Evolutionary conservation across 2,888 invertebrate genomes (phyloP).

Genomic region (Acronicta alni): DNA sequence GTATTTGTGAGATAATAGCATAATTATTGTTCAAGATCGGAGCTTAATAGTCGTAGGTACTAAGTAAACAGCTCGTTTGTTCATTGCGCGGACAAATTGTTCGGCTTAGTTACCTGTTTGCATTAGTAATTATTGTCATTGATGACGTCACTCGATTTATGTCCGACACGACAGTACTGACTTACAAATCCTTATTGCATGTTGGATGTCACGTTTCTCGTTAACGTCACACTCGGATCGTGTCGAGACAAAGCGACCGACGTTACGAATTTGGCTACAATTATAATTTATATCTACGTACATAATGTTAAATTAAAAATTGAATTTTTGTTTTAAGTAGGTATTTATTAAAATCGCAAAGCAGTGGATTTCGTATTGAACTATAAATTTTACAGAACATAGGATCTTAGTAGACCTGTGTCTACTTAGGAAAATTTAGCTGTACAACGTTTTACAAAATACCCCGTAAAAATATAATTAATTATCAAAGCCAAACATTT

Average conservation of each 20-base stretch:
- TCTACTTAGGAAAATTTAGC: too few relatives aligned
- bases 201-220: constrained; percentile 51
- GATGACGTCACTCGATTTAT: constrained; percentile 49
- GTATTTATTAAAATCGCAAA: neutral
- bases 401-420: too few relatives aligned
- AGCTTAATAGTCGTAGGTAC: constrained; percentile 55
- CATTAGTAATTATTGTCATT: constrained; percentile 53
- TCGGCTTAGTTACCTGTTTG: constrained; percentile 47
- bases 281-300: constrained; percentile 9
- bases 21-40: constrained; percentile 69
- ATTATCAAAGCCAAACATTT: too few relatives aligned
- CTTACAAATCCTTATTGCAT: constrained; percentile 51
- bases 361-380: too few relatives aligned
- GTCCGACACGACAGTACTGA: constrained; percentile 44
- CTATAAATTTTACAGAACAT: too few relatives aligned
- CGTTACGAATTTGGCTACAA: constrained; percentile 26
- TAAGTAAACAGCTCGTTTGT: constrained; percentile 57
- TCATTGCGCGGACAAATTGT: constrained; percentile 56
- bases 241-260: constrained; percentile 43
- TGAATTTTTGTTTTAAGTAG: neutral
- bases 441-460: too few relatives aligned
- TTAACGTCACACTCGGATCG: constrained; percentile 43
- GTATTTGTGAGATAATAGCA: constrained; percentile 71
- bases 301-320: constrained; percentile 1
- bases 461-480: too few relatives aligned